phyloP scores from a whole-genome alignment of 2,113 vertebrate species.

The Lampris incognitus region DNA sequence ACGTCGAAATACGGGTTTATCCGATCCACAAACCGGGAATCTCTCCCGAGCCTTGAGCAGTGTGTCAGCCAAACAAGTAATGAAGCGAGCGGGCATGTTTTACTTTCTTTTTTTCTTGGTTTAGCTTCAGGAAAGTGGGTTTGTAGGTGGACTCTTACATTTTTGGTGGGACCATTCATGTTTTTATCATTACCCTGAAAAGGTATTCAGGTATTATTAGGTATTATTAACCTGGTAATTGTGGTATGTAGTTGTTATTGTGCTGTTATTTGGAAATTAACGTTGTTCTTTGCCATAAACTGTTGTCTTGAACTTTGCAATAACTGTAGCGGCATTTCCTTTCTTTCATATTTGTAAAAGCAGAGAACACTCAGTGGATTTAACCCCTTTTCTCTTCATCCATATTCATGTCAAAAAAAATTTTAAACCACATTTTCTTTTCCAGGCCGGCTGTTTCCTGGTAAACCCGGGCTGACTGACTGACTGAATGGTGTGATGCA shows the following conservation, averaged over 20 bases:
- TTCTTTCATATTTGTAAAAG: background rate
- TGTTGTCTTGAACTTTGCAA: too few relatives aligned
- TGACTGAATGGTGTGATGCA: constrained; percentile 17
- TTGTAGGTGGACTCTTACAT: background rate
- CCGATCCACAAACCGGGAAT: background rate
- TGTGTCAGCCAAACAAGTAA: constrained; percentile 5
- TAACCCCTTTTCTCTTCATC: background rate
- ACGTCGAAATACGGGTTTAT: background rate
- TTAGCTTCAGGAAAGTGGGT: background rate
- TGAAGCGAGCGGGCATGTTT: background rate
- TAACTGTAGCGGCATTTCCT: background rate
- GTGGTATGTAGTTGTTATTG: too few relatives aligned
- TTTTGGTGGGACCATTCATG: background rate
- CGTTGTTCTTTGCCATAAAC: too few relatives aligned
- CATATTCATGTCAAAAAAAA: background rate
- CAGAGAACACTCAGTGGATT: background rate
- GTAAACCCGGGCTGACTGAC: constrained; percentile 14
- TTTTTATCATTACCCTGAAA: background rate
- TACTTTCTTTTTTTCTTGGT: background rate
- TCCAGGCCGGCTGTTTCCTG: constrained; percentile 56
- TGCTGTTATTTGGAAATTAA: too few relatives aligned
- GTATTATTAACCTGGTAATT: too few relatives aligned
- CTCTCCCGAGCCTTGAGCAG: background rate
- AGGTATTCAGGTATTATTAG: background rate
- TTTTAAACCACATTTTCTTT: constrained; percentile 56